These are phyloP conservation scores for Teleiodes luculella DNA, from an alignment of 2,888 invertebrate species.

Conservation along the genomic window DNA sequence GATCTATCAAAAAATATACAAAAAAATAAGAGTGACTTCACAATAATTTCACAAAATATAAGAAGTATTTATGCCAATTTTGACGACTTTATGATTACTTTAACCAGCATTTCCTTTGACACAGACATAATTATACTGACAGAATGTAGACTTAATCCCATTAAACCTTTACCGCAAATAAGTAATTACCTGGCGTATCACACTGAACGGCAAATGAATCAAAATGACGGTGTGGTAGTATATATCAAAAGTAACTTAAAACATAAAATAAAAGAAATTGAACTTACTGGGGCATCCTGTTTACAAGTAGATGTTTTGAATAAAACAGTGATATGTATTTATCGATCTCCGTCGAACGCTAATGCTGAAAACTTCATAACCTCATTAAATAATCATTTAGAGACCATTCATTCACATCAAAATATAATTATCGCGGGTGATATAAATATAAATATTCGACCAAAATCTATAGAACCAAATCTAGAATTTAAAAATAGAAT, in stretches of 20 bases:
- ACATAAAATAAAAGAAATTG: constrained; percentile 3
- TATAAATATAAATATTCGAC: background rate
- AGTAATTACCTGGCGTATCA: no score
- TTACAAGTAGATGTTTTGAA: background rate
- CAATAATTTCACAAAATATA: constrained; percentile 16
- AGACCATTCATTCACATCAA: background rate
- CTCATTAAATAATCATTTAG: background rate
- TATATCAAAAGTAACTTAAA: background rate
- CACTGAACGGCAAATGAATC: background rate
- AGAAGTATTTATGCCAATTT: constrained; percentile 13
- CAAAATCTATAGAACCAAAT: background rate
- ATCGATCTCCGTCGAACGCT: background rate
- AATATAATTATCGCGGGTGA: background rate
- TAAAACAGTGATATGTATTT: constrained; percentile 1
- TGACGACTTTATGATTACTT: background rate
- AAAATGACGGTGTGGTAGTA: constrained; percentile 4
- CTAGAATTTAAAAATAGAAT: background rate
- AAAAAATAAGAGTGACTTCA: constrained; percentile 12
- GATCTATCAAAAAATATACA: background rate
- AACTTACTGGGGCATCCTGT: background rate
- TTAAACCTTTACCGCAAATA: background rate
- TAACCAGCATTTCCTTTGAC: background rate
- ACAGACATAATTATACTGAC: background rate
- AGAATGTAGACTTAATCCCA: constrained; percentile 1
- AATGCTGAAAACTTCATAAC: constrained; percentile 1